Percentiles rank a stretch among this genome's conserved stretches.
Conservation (phyloP, 1,140 invertebrate genomes). For the Pseudomyrmex flavicornis region DNA sequence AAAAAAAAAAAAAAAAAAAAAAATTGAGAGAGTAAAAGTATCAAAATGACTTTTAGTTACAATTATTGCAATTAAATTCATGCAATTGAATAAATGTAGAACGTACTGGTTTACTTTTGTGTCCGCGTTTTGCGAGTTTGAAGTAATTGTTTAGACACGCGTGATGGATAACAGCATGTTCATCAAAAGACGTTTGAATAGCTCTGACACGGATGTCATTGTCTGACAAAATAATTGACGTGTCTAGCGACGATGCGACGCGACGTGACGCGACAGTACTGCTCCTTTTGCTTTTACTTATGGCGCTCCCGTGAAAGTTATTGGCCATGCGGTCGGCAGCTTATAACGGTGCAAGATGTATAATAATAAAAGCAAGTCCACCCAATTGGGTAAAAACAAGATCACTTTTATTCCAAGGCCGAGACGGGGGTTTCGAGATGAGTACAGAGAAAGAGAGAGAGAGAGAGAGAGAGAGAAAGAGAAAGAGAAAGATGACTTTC, state of each 20-base stretch:
- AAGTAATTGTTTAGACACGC: conserved; percentile 10
- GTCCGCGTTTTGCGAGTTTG: background rate
- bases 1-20: background rate
- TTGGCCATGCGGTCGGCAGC: background rate
- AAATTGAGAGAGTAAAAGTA: conserved; percentile 18
- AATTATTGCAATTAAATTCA: conserved; percentile 23
- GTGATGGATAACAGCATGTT: conserved; percentile 7
- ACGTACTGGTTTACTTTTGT: conserved; percentile 25
- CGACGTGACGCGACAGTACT: background rate
- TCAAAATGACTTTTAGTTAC: background rate
- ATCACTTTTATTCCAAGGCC: conserved; percentile 82
- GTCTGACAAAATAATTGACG: conserved; percentile 38
- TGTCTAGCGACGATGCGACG: background rate
- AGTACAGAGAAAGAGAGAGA: conserved; percentile 3
- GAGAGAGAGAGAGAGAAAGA: too few relatives aligned
- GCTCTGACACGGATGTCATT: background rate
- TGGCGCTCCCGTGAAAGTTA: conserved; percentile 62
- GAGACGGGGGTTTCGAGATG: conserved; percentile 49
- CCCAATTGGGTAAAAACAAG: conserved; percentile 60
- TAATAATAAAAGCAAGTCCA: conserved; percentile 49
- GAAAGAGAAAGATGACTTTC: conserved; percentile 73
- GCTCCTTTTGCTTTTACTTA: conserved; percentile 13
- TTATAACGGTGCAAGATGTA: conserved; percentile 1
- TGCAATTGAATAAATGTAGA: conserved; percentile 1
- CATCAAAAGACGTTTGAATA: conserved; percentile 8